Evolutionary conservation across 53 echinoderm and acorn worm species (phyloP).

Genomic region (Paracentrotus lividus): DNA sequence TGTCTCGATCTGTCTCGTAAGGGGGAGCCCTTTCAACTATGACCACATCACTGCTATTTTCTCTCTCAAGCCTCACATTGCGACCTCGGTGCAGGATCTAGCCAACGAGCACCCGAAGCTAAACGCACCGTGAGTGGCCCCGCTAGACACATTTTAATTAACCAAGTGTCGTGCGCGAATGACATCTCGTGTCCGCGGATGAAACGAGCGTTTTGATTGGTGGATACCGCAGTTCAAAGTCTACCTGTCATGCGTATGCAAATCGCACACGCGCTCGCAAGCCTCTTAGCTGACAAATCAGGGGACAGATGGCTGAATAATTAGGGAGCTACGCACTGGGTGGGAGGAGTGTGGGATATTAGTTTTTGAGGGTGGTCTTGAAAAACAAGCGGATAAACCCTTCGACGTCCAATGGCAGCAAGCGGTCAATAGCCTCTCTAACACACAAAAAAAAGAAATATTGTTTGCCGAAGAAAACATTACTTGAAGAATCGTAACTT

Average conservation of each 20-base stretch:
- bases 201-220: constrained; percentile 62
- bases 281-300: constrained; percentile 62
- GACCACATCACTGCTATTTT: constrained; percentile 34
- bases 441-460: constrained; percentile 6
- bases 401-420: constrained; percentile 56
- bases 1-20: constrained; percentile 51
- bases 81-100: constrained; percentile 16
- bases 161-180: constrained; percentile 83
- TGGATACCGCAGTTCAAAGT: constrained; percentile 60
- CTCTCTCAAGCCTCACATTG: background rate
- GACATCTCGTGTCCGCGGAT: constrained; percentile 56
- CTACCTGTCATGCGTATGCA: constrained; percentile 71
- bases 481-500: background rate
- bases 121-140: constrained; percentile 82
- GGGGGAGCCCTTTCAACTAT: constrained; percentile 74
- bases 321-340: constrained; percentile 54
- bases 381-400: constrained; percentile 46
- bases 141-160: constrained; percentile 92
- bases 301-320: constrained; percentile 67
- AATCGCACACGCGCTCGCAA: constrained; percentile 69
- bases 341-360: constrained; percentile 62
- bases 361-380: constrained; percentile 72
- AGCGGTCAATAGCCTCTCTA: constrained; percentile 66
- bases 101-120: constrained; percentile 62
- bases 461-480: background rate